Conservation (phyloP, 2,797 vertebrate species). For the Cetoscarus ocellatus region DNA sequence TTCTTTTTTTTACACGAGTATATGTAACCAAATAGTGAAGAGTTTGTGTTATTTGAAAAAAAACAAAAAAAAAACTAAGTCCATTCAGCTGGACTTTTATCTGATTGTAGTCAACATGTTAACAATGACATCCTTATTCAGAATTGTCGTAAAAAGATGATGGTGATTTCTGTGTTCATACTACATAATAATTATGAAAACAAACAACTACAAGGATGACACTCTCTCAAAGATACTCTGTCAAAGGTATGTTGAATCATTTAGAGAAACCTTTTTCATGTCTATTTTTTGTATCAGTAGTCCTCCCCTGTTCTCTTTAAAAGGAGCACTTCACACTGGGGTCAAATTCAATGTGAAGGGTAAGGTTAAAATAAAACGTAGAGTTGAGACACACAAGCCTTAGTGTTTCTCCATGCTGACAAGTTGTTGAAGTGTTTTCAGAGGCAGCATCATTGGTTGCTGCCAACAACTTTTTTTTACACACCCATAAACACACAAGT, state of each 20-base stretch:
- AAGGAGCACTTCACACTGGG: conserved; percentile 27
- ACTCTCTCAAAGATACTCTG: background rate
- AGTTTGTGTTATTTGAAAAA: no score
- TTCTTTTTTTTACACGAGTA: no score
- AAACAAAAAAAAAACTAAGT: no score
- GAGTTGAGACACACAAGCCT: conserved; percentile 11
- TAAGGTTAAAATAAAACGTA: background rate
- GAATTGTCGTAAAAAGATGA: background rate
- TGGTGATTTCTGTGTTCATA: background rate
- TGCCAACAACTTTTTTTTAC: no score
- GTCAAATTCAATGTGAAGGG: conserved; percentile 25
- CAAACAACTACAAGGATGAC: background rate
- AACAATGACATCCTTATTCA: no score
- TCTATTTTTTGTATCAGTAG: conserved; percentile 8
- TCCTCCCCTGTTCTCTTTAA: conserved; percentile 29
- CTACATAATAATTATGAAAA: background rate
- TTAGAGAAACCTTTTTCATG: conserved; percentile 15
- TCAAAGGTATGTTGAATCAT: conserved; percentile 18
- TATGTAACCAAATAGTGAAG: no score
- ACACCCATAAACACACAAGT: no score
- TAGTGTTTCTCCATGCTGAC: conserved; percentile 9
- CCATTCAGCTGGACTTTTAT: no score
- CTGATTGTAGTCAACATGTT: no score
- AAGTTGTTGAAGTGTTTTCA: background rate
- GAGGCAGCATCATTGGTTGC: no score